Evolutionary conservation across 2,797 vertebrate species (phyloP), one percentile per base, ranked within the genome.

Genomic region (Acanthis flammea): DNA sequence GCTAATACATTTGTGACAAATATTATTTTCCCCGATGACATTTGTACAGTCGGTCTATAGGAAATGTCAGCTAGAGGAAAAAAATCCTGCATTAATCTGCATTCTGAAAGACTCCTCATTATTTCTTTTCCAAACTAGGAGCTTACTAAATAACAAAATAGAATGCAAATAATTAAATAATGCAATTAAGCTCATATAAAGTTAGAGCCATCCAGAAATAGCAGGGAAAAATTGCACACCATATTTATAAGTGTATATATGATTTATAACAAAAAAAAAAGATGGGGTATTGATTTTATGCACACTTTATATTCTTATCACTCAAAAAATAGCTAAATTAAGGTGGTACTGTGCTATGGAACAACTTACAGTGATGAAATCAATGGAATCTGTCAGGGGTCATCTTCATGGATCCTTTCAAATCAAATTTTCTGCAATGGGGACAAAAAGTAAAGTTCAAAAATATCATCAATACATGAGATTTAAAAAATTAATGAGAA

Each of bases 51-150:
- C 45, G 22, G 94, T 96, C 83, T 37, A 92, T 95, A 94, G 92
- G 92, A 97, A 95, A 96, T 91, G 90, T 96, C 96, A 97, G 88
- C 53, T 71, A 81, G 90, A 78, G 83, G 37, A 55, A 85, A 91
- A 96, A 96, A 48, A 54, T 62, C 67, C 79, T 15, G 55, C 71
- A 94, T 97, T 95, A 94, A 94, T 93, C 91, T 95, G 92, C 87
- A 95, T 96, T 92, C 90, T 90, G 76, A 94, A 96, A 97, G 65
- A 28, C 41, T 90, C 94, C 96, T 97, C 94, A 96, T 97, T 97
- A 97, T 97, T 96, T 96, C 90, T 94, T 70, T 80, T 85, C 87
- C 88, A 92, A 91, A 60, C 92, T 45, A 82, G 90, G 80, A 92
- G 95, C 87, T 95, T 95, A 78, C 73, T 93, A 87, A 92, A 97